phyloP scores from a whole-genome alignment of 2,113 vertebrate species.

The Pycnonotus jocosus region DNA sequence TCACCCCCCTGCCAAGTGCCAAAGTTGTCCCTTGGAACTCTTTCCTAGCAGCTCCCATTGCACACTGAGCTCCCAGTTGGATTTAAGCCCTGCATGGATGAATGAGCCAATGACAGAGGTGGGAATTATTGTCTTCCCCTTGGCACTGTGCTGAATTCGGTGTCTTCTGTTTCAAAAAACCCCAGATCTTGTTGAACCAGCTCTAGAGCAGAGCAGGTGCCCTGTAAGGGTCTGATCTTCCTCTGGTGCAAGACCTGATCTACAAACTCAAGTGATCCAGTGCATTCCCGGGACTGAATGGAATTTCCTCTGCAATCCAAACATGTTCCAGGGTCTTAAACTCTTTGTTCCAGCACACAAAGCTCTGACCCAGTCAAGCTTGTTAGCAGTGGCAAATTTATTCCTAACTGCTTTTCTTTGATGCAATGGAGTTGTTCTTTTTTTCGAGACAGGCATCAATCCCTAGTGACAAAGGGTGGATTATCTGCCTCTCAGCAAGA shows the following conservation, averaged over 20 bases:
- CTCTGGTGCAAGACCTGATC: not conserved
- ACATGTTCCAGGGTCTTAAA: not conserved
- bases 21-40: not conserved
- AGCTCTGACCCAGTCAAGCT: slow-evolving; percentile 22
- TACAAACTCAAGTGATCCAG: not conserved
- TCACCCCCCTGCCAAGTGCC: not conserved
- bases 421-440: slow-evolving; percentile 4
- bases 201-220: not conserved
- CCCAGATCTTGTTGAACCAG: not conserved
- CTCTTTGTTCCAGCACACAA: not conserved
- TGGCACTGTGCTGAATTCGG: not conserved
- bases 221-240: not conserved
- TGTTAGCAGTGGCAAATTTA: not conserved
- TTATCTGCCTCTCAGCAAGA: slow-evolving; percentile 24
- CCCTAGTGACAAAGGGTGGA: slow-evolving; percentile 22
- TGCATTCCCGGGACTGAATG: not conserved
- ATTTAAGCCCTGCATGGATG: not conserved
- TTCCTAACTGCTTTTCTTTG: not conserved
- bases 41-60: not conserved
- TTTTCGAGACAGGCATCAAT: not conserved
- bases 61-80: not conserved
- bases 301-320: not conserved
- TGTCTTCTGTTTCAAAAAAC: not conserved
- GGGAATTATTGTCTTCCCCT: not conserved
- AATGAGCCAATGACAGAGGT: not conserved